Conservation (phyloP, 2,797 vertebrate genomes). For the Trachurus trachurus region DNA sequence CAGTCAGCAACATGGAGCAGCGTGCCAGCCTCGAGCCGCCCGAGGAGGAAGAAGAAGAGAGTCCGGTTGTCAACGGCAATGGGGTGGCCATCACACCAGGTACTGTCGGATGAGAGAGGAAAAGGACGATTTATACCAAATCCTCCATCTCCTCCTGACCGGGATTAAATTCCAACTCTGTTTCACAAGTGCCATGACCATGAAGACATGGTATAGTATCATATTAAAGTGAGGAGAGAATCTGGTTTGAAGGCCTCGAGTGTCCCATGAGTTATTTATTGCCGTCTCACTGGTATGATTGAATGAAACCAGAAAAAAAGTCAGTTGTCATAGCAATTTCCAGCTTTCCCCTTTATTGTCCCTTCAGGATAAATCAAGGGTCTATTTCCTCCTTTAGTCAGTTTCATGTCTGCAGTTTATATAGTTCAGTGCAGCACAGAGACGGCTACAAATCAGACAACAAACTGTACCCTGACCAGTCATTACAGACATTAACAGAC, state of each 20-base stretch:
- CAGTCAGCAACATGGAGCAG: constrained; percentile 99
- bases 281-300: constrained; percentile 33
- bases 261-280: constrained; percentile 27
- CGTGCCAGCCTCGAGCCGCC: constrained; percentile 93
- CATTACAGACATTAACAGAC: constrained; percentile 46
- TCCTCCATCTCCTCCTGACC: constrained; percentile 16
- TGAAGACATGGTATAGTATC: constrained; percentile 27
- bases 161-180: constrained; percentile 32
- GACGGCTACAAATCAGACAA: constrained; percentile 14
- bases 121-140: constrained; percentile 7
- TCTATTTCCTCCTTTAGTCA: constrained; percentile 23
- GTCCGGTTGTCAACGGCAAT: constrained; percentile 95
- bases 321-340: constrained; percentile 22
- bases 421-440: background rate
- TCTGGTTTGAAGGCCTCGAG: constrained; percentile 18
- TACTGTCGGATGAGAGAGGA: constrained; percentile 60
- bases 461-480: constrained; percentile 47
- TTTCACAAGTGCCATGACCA: constrained; percentile 15
- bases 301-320: constrained; percentile 45
- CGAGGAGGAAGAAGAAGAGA: constrained; percentile 93
- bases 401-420: constrained; percentile 29
- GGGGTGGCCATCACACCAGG: constrained; percentile 96
- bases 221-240: constrained; percentile 29
- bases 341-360: constrained; percentile 31
- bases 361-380: constrained; percentile 21